These are phyloP conservation scores for Chaitophorus viminalis DNA, from an alignment of 2,888 invertebrate species.

Conservation along the genomic window DNA sequence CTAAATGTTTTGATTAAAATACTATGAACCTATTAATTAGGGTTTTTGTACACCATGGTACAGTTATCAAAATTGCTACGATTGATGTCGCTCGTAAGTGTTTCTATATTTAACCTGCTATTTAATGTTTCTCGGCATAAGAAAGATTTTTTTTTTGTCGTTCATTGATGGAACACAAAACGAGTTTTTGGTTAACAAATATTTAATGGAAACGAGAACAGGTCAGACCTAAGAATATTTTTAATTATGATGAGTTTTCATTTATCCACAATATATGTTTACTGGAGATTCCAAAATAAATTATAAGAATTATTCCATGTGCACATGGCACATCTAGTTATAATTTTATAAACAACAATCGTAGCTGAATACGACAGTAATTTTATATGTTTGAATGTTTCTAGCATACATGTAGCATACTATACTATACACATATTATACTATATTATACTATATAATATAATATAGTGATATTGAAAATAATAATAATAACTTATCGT, in stretches of 20 bases:
- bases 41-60: background rate
- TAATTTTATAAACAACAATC: conserved; percentile 39
- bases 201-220: conserved; percentile 35
- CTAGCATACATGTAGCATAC: background rate
- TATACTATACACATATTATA: no score
- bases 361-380: conserved; percentile 3
- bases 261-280: conserved; percentile 14
- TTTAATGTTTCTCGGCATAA: background rate
- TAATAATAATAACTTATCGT: conserved; percentile 45
- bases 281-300: conserved; percentile 24
- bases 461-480: background rate
- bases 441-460: no score
- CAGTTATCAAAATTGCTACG: background rate
- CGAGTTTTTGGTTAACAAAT: conserved; percentile 49
- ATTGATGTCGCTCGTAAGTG: conserved; percentile 31
- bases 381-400: conserved; percentile 29
- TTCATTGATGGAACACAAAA: conserved; percentile 43
- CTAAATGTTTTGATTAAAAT: conserved; percentile 33
- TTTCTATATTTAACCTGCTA: no score
- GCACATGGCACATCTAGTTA: conserved; percentile 18
- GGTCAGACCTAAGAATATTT: conserved; percentile 5
- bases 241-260: conserved; percentile 43
- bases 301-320: conserved; percentile 29
- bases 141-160: conserved; percentile 27
- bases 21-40: conserved; percentile 15